phyloP scores from a whole-genome alignment of 2,888 invertebrate genomes.

The Polietes domitor region DNA sequence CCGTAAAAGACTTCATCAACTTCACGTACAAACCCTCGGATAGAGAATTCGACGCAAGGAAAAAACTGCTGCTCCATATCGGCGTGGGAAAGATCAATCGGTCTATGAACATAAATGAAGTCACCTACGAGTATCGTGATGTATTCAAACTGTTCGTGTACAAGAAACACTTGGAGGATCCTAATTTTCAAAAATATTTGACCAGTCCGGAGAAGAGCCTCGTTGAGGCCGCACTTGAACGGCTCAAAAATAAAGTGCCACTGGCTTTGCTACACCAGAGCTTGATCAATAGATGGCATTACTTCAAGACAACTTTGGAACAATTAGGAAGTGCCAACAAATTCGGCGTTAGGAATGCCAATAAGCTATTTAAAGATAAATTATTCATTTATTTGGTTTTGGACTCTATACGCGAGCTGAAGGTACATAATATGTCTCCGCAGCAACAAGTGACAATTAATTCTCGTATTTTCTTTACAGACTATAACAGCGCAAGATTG shows the following conservation, averaged over 20 bases:
- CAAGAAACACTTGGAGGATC: conserved; percentile 45
- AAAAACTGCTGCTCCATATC: not conserved
- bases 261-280: conserved; percentile 41
- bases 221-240: conserved; percentile 7
- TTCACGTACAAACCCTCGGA: not conserved
- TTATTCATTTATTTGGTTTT: conserved; percentile 43
- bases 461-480: conserved; percentile 4
- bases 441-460: too few species aligned
- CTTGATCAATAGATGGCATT: conserved; percentile 43
- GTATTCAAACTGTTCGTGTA: conserved; percentile 40
- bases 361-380: conserved; percentile 20
- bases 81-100: conserved; percentile 22
- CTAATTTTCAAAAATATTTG: conserved; percentile 36
- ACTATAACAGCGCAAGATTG: not conserved
- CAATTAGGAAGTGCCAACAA: not conserved
- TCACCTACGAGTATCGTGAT: conserved; percentile 40
- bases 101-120: conserved; percentile 34
- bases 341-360: not conserved
- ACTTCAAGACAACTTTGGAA: not conserved
- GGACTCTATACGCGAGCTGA: conserved; percentile 45
- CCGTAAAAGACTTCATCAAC: conserved; percentile 19
- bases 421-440: conserved; percentile 32
- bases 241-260: conserved; percentile 6
- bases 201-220: not conserved
- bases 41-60: not conserved